Conservation (phyloP, 2,113 vertebrate genomes). For the Etheostoma spectabile region DNA sequence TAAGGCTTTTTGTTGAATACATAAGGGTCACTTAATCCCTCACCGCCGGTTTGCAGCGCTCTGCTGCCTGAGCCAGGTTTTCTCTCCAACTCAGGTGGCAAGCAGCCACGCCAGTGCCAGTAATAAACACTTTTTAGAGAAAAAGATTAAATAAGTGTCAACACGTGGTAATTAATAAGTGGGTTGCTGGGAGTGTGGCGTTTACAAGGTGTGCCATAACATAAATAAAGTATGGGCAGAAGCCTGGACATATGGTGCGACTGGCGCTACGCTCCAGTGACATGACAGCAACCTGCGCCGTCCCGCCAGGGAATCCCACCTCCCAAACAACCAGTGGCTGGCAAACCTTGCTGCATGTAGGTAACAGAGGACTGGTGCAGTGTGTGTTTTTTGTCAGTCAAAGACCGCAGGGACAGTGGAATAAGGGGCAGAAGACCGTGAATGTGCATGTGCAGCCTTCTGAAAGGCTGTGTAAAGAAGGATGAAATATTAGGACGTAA, state of each 20-base stretch:
- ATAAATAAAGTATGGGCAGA: conserved; percentile 83
- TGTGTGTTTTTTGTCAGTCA: conserved; percentile 23
- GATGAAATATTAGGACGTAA: conserved; percentile 8
- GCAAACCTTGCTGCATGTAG: conserved; percentile 48
- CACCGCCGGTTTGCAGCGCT: conserved; percentile 37
- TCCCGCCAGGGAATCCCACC: conserved; percentile 80
- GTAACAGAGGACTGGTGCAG: conserved; percentile 53
- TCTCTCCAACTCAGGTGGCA: conserved; percentile 72
- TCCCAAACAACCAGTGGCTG: conserved; percentile 66
- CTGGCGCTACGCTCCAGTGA: conserved; percentile 75
- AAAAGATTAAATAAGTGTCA: conserved; percentile 87
- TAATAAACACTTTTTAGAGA: conserved; percentile 89
- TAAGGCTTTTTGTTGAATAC: conserved; percentile 12
- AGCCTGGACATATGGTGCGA: conserved; percentile 84
- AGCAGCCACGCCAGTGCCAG: conserved; percentile 75
- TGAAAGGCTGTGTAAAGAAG: conserved; percentile 17
- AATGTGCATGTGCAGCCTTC: conserved; percentile 18
- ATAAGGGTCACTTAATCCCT: conserved; percentile 28
- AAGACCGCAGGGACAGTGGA: conserved; percentile 2
- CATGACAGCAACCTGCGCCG: conserved; percentile 84
- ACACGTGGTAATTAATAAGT: conserved; percentile 86
- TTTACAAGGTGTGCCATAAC: conserved; percentile 84
- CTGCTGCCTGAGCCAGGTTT: conserved; percentile 63
- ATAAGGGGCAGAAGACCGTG: conserved; percentile 4
- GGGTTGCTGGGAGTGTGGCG: conserved; percentile 81